Evolutionary conservation across 2,888 invertebrate genomes (phyloP), one percentile per base, ranked within the genome.

Genomic region (Ceraclea dissimilis): DNA sequence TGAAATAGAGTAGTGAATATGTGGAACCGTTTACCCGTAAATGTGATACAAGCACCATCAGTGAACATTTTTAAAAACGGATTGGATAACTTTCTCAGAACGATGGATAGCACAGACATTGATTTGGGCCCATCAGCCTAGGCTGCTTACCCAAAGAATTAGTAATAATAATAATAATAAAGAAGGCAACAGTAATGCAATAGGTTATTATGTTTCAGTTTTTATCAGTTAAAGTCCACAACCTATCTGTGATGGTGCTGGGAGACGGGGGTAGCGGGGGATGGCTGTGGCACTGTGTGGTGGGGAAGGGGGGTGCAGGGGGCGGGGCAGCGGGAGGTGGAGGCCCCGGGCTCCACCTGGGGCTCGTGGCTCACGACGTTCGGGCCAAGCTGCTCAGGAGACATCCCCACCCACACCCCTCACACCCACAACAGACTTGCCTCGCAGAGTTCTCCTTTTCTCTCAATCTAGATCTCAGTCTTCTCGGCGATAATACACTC

Each of bases 181-280:
- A n/a, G n/a, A n/a, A n/a, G n/a, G n/a, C n/a, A n/a, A n/a, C n/a
- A n/a, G n/a, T n/a, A n/a, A n/a, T n/a, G n/a, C n/a, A n/a, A n/a
- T n/a, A n/a, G n/a, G n/a, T n/a, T n/a, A n/a, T n/a, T 26, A 26
- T 26, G 18, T 46, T 46, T 46, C 70, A 92, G 88, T 92, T 92
- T 69, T 89, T 91, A 85, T 90, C 90, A 11, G 82, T 92, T 18
- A 89, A 90, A 67, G 80, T 92, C 54, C 86, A 86, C 67, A 86
- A 90, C 66, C 76, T 87, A 63, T 83, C 82, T 5, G 78, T 80
- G 31, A 79, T 81, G 67, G 73, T 83, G 55, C 74, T 88, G 68
- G 68, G 74, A 81, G 73, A 56, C 66, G 65, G 2, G 70, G 58
- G 76, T 80, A 57, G 82, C 82, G 49, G 83, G 19, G 84, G 84